Evolutionary conservation across 2,113 vertebrate species (phyloP).

Genomic region (Halcyon senegalensis): DNA sequence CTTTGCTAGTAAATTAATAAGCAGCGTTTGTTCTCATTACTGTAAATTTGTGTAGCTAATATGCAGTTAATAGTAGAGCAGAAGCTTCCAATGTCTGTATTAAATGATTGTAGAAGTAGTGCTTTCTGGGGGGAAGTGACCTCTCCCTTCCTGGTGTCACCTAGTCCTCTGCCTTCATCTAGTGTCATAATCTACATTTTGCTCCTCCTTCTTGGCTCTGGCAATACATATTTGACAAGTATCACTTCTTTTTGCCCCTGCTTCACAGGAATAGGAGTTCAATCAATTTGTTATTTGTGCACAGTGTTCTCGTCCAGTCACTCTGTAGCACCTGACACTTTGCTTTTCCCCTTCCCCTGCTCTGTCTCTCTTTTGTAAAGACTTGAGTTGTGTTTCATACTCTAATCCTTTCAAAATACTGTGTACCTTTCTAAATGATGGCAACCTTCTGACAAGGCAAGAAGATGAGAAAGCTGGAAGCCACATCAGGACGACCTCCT

Average conservation of each 20-base stretch:
- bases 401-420: conserved; percentile 79
- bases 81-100: not conserved
- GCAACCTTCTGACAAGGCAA: conserved; percentile 81
- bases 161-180: not conserved
- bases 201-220: not conserved
- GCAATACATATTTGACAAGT: conserved; percentile 4
- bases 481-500: conserved; percentile 72
- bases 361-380: conserved; percentile 40
- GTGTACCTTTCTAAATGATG: conserved; percentile 73
- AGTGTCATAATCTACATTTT: not conserved
- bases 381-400: conserved; percentile 75
- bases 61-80: not conserved
- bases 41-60: not conserved
- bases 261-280: not conserved
- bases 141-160: not conserved
- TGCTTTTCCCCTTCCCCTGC: not conserved
- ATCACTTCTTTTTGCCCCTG: not conserved
- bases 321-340: conserved; percentile 70
- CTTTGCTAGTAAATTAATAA: not conserved
- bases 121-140: accelerated
- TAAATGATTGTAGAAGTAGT: not conserved
- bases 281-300: not conserved
- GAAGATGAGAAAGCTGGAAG: conserved; percentile 76
- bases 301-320: not conserved
- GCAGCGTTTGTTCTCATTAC: not conserved